Base-by-base conservation (phyloP, 2,797 vertebrate genomes). In the Zalophus californianus region DNA sequence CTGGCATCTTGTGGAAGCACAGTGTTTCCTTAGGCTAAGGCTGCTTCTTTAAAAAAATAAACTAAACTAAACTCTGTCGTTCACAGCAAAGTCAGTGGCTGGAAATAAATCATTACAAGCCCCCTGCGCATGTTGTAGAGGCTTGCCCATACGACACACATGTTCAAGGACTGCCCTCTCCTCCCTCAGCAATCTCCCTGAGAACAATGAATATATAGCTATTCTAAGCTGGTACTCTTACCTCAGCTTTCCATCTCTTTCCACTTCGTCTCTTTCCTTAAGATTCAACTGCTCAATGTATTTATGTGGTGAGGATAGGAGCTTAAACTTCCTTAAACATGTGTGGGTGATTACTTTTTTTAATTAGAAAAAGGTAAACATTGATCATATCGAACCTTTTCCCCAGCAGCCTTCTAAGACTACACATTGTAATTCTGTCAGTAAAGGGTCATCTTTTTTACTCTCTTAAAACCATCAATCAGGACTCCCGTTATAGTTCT, bases 381-480 rank as follows among this genome's bases (percentile, higher is more conserved):
- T 6, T 78, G 91, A 96, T 92, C 96, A 58, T 16, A 85, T 70
- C 86, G 96, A 96, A 96, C 35, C 29, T 80, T 93, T 97, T 96
- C 64, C 91, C 78, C 60, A 52, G 94, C 72, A 50, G 12, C 35
- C 32, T 88, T 90, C 64, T 90, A 68, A 83, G 93, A 97, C 94
- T 88, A 93, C 70, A 96, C 89, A 88, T 97, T 98, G 97, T 96
- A 90, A 93, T 88, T 84, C 86, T 98, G 94, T 95, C 70, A 83
- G 87, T 93, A 79, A 97, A 78, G 25, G 96, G 56, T 56, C 84
- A 60, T 94, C 96, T 96, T 4, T 25, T 83, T 95, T 85, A 80
- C 73, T 93, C 56, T 91, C 88, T 97, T 87, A 70, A 94, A 97
- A 83, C 92, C 82, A 93, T 97, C 68, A 70, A 25, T 85, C 7